These are phyloP conservation scores for Pterois miles DNA, from an alignment of 2,797 vertebrate species.

Conservation along the genomic window DNA sequence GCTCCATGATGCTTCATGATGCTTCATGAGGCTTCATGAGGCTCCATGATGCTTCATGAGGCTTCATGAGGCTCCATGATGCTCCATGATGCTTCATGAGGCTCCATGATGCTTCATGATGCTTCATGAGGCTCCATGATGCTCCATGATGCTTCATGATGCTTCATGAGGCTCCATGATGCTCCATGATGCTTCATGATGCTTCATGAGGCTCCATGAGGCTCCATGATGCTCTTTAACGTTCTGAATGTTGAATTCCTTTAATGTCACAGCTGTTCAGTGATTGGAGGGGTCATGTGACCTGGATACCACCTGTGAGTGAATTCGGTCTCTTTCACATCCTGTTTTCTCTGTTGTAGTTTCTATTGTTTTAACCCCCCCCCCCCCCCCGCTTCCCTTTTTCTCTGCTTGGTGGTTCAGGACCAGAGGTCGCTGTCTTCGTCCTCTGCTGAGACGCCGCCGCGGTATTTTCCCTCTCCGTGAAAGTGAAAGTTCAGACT, in stretches of 20 bases:
- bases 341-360: slow-evolving; percentile 47
- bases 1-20: not conserved
- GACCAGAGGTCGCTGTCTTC: not conserved
- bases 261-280: not conserved
- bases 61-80: too few species aligned
- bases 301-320: not conserved
- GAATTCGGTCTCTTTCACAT: slow-evolving; percentile 50
- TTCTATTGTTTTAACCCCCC: slow-evolving; percentile 44
- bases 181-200: not conserved
- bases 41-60: not conserved
- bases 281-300: not conserved
- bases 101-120: not conserved
- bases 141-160: not conserved
- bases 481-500: slow-evolving; percentile 26
- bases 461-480: slow-evolving; percentile 23
- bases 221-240: not conserved
- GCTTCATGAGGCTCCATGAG: too few species aligned
- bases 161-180: too few species aligned
- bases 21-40: too few species aligned
- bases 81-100: not conserved
- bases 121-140: too few species aligned
- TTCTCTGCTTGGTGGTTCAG: slow-evolving; percentile 27
- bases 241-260: not conserved
- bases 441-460: not conserved
- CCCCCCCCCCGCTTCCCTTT: slow-evolving; percentile 44